phyloP scores from a whole-genome alignment of 2,113 vertebrate species.

The Centrocercus urophasianus region DNA sequence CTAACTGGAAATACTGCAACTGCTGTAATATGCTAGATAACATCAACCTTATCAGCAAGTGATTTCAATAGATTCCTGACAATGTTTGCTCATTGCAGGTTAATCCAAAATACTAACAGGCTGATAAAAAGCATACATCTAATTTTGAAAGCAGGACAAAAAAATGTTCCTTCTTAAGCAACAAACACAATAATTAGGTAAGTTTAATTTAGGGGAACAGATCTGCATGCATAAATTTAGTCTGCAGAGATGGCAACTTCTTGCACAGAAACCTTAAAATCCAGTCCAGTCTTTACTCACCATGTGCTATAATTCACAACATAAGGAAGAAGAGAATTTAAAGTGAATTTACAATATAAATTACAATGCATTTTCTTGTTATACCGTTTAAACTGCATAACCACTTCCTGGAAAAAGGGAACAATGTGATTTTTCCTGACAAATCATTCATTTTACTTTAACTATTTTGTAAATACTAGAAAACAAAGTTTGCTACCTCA shows the following conservation, averaged over 20 bases:
- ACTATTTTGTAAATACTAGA: background rate
- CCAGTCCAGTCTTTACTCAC: background rate
- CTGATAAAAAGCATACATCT: background rate
- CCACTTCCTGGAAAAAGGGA: background rate
- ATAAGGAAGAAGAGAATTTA: background rate
- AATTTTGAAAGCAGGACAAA: background rate
- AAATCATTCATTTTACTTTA: background rate
- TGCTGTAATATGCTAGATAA: background rate
- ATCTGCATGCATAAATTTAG: background rate
- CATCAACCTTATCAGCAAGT: background rate
- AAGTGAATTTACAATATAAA: background rate
- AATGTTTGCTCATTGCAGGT: background rate
- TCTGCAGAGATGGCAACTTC: background rate
- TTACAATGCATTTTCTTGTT: background rate
- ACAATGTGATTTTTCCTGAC: background rate
- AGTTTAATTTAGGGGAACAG: background rate
- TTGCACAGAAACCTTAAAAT: background rate
- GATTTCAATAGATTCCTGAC: background rate
- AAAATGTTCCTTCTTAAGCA: background rate
- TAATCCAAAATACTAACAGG: background rate
- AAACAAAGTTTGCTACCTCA: background rate
- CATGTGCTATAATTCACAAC: background rate
- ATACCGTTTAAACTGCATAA: background rate
- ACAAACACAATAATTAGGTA: background rate
- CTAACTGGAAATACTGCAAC: background rate